Evolutionary conservation across 2,113 vertebrate species (phyloP), one percentile per base, ranked within the genome.

Genomic region (Hyperopisus bebe): DNA sequence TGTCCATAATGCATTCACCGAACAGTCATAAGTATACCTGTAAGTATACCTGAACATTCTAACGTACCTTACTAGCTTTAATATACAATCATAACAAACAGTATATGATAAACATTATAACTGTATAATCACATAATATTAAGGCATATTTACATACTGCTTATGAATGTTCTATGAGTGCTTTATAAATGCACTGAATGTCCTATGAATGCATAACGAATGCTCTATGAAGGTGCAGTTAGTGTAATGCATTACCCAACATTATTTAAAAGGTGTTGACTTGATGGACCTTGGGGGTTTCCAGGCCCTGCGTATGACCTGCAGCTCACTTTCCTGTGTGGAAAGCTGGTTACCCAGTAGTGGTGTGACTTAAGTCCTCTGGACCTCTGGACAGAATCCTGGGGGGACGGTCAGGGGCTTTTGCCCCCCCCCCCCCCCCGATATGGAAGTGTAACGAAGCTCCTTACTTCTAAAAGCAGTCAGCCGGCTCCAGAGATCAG

Each of bases 391-490:
- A 27, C 46, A 8, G 27, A 51, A 91, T 92, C 91, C 90, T 50
- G 90, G 83, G 46, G 66, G 62, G 48, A 8, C 19, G 5, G 66
- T 31, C 15, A 13, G 42, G 19, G 24, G 58, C 89, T 89, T 50
- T 86, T 80, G 58, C 88, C 90, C 90, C 50, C 53, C 19, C 51
- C 51, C 50, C 47, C 47, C 55, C 89, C 93, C 93, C 84, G 53
- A 92, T 93, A 93, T 92, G 91, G 92, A 93, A 88, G 80, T 6
- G 42, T 85, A 91, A 55, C 90, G 82, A 85, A 88, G 88, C 62
- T 88, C 88, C 90, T 89, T 53, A 90, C 66, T 24, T 94, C 91
- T 94, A 93, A 94, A 94, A 93, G 91, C 89, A 94, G 92, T 92
- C 35, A 90, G 83, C 89, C 90, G 90, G 90, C 89, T 50, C 11